phyloP scores from a whole-genome alignment of 2,113 vertebrate species.

The Oryzias celebensis region DNA sequence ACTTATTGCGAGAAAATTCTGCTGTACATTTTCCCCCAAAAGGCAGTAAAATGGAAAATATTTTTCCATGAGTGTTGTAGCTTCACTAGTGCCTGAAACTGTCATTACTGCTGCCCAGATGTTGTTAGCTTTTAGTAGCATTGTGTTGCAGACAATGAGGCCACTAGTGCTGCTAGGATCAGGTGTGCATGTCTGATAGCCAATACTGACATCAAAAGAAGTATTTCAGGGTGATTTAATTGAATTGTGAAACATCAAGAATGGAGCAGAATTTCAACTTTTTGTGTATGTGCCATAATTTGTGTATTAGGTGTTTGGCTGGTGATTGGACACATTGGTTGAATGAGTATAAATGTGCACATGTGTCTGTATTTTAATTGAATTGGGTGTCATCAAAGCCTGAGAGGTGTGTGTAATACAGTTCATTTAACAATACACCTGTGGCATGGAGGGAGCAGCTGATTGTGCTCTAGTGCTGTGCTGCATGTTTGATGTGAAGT shows the following conservation, averaged over 20 bases:
- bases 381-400: conserved; percentile 46
- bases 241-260: conserved; percentile 55
- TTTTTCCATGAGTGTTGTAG: conserved; percentile 27
- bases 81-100: conserved; percentile 34
- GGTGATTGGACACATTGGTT: conserved; percentile 27
- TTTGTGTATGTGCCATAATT: conserved; percentile 26
- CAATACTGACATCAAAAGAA: conserved; percentile 73
- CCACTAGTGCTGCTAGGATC: conserved; percentile 63
- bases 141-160: conserved; percentile 57
- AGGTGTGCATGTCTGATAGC: conserved; percentile 68
- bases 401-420: conserved; percentile 57
- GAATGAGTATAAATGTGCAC: conserved; percentile 33
- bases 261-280: conserved; percentile 38
- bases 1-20: no score
- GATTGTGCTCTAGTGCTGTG: conserved; percentile 42
- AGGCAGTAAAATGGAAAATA: conserved; percentile 12
- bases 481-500: conserved; percentile 60
- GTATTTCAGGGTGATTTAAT: conserved; percentile 56
- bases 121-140: conserved; percentile 63
- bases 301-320: conserved; percentile 48
- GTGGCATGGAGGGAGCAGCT: conserved; percentile 33
- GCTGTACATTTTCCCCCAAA: background rate
- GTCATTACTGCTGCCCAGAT: conserved; percentile 68
- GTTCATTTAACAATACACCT: conserved; percentile 38
- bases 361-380: conserved; percentile 59